These are phyloP conservation scores for Cyaniris semiargus DNA, from an alignment of 2,888 invertebrate species.

Conservation along the genomic window DNA sequence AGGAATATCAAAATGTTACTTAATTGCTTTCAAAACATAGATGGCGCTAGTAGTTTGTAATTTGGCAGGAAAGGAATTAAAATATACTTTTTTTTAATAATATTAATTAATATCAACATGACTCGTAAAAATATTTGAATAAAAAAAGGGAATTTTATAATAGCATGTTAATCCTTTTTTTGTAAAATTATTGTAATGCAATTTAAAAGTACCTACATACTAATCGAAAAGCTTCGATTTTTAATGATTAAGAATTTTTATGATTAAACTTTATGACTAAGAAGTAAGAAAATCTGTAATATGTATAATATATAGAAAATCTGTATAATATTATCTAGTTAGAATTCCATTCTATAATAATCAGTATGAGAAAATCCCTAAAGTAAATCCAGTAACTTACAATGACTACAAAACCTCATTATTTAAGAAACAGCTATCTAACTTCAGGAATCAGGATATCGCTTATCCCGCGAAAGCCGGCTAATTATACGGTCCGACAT, in stretches of 20 bases:
- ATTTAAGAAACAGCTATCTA: constrained; percentile 29
- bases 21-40: constrained; percentile 29
- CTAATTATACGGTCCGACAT: constrained; percentile 57
- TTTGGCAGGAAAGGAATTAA: background rate
- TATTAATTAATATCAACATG: no score
- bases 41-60: constrained; percentile 36
- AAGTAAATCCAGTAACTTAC: background rate
- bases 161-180: no score
- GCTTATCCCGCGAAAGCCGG: constrained; percentile 49
- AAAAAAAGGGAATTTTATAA: no score
- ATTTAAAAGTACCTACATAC: no score
- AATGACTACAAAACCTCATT: constrained; percentile 25
- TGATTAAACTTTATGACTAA: no score
- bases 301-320: no score
- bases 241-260: no score
- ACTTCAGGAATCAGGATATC: constrained; percentile 41
- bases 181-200: no score
- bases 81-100: background rate
- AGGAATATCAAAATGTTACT: background rate
- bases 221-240: no score
- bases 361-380: background rate
- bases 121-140: no score
- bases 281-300: no score
- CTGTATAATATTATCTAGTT: background rate
- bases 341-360: background rate